Base-by-base conservation (phyloP, 2,797 vertebrate species). In the Calcarius lapponicus region DNA sequence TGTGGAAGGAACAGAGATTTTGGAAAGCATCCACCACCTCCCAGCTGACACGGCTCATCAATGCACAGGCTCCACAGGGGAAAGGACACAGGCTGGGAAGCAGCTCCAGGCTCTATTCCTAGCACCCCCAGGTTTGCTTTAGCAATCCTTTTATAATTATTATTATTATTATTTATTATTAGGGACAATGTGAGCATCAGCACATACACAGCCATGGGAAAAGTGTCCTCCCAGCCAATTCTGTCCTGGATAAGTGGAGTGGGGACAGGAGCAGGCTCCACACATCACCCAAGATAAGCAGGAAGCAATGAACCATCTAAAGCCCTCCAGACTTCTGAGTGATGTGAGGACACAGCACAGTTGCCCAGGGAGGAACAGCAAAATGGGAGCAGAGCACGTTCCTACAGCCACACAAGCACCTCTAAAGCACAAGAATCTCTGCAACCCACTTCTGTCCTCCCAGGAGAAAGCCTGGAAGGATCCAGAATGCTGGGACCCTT, bases 121-220 rank as follows among this genome's bases (percentile, higher is more conserved):
- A 43, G 7, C 65, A 73, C 7, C 14, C 45, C 15, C 48, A 50
- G 32, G 9, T 72, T 54, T 64, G 53, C 48, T 40, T 80, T 19
- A 57, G 47, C 43, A 76, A 42, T 12, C 9, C 6, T 32, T 20
- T 24, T 34, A n/a, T n/a, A n/a, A n/a, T 13, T 5, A 8, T 31
- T 13, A 54, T 53, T 56, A n/a, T 31, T 61, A 16, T 36, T 25
- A 31, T 42, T 72, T 53, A 48, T 47, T 6, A 22, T 38, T 26
- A 54, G 34, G 67, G 20, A 85, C 9, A 40, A 79, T 0, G 0
- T 6, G 21, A 90, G 42, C 0, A 2, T 31, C 0, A 0, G 61
- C 48, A 74, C 58, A 56, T 9, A 31, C 4, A 0, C 36, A 10
- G 17, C 1, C 7, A 36, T 2, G 15, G 25, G 28, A 38, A n/a